phyloP scores from a whole-genome alignment of 2,888 invertebrate species.

The Crocallis elinguaria region DNA sequence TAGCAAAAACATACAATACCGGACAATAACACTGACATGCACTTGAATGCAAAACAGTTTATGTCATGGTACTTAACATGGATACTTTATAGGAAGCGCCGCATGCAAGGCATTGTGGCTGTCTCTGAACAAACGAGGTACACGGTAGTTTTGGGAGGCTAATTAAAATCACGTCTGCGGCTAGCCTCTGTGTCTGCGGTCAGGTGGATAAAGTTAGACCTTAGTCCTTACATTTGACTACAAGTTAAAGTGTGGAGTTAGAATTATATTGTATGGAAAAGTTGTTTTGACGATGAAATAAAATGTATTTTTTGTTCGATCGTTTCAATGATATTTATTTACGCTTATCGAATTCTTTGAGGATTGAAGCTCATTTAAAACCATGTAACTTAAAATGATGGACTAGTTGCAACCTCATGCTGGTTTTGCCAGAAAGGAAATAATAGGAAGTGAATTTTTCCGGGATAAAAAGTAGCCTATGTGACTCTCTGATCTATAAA shows the following conservation, averaged over 20 bases:
- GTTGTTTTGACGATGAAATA: not conserved
- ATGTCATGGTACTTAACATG: constrained; percentile 72
- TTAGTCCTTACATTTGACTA: constrained; percentile 15
- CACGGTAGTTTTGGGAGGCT: constrained; percentile 32
- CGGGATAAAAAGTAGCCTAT: too few species aligned
- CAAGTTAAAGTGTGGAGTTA: constrained; percentile 11
- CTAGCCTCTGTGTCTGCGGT: constrained; percentile 16
- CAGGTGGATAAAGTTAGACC: constrained; percentile 21
- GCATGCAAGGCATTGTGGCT: constrained; percentile 52
- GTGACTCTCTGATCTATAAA: too few species aligned
- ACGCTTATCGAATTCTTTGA: too few species aligned
- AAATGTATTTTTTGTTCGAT: too few species aligned
- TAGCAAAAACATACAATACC: constrained; percentile 56
- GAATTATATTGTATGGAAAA: constrained; percentile 10
- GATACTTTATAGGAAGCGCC: constrained; percentile 69
- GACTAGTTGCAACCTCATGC: too few species aligned
- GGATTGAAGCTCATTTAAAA: too few species aligned
- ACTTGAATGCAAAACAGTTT: constrained; percentile 78
- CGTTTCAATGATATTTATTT: too few species aligned
- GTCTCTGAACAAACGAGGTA: constrained; percentile 33
- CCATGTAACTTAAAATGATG: too few species aligned
- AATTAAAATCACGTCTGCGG: constrained; percentile 34
- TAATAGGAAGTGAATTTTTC: too few species aligned
- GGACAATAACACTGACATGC: constrained; percentile 78
- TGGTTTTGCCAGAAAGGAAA: too few species aligned